Evolutionary conservation across 2,113 vertebrate genomes (phyloP).

Genomic region (Pseudonaja textilis): DNA sequence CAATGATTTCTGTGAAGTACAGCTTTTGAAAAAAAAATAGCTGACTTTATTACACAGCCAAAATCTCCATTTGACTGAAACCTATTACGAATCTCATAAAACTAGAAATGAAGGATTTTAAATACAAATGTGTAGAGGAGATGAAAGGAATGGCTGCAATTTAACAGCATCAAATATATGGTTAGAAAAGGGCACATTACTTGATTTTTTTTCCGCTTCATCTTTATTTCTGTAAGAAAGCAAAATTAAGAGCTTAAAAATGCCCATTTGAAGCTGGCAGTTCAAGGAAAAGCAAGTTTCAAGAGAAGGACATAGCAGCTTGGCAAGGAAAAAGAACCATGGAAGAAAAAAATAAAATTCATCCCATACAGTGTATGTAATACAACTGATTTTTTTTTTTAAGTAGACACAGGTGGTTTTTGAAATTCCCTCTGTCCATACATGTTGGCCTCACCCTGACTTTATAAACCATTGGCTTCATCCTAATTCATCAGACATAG

Average conservation of each 20-base stretch:
- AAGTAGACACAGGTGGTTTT: not conserved
- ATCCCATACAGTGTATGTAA: not conserved
- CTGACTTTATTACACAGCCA: constrained; percentile 16
- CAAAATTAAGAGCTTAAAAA: not conserved
- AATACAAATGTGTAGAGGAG: constrained; percentile 6
- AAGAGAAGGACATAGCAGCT: too few relatives aligned
- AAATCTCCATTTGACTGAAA: constrained; percentile 10
- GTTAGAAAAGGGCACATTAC: not conserved
- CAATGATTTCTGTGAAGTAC: constrained; percentile 23
- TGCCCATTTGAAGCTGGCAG: not conserved
- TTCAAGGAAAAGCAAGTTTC: not conserved
- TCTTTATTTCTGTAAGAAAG: not conserved
- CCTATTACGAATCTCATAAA: constrained; percentile 12
- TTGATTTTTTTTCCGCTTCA: not conserved
- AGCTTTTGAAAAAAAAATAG: constrained; percentile 7
- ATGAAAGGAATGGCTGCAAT: not conserved
- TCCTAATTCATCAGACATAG: not conserved
- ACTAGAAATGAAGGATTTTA: constrained; percentile 5
- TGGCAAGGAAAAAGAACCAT: not conserved
- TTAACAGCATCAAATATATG: not conserved
- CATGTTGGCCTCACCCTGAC: not conserved
- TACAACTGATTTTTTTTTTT: not conserved
- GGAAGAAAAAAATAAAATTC: not conserved
- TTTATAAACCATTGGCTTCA: not conserved
- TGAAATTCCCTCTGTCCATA: not conserved